Evolutionary conservation across 2,113 vertebrate genomes (phyloP), one percentile per base, ranked within the genome.

Genomic region (Pyxicephalus adspersus): DNA sequence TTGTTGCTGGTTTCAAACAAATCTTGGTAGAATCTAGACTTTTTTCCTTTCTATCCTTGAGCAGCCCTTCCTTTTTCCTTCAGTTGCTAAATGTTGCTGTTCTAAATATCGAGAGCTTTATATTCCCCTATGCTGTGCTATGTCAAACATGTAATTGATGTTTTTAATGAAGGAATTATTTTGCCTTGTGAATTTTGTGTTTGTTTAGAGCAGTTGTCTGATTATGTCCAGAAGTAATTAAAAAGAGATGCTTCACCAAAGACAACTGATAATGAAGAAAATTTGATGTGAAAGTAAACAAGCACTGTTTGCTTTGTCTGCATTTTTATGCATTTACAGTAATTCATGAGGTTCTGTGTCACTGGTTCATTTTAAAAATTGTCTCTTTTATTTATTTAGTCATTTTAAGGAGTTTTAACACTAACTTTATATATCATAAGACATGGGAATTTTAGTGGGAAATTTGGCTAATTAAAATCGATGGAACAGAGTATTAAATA

Each of bases 181-280:
- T 65, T 20, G 60, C 58, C 9, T 63, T 52, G 38, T 23, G 31
- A 50, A 20, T 23, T 51, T 17, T 71, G 50, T 71, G 68, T 17
- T 64, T 29, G 63, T 19, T 52, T 51, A 54, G 34, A 34, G 63
- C 18, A 15, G 26, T 55, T 57, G 68, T 26, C 61, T 54, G 50
- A 31, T 66, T 66, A 34, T 66, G 63, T 66, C 76, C 76, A 55
- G 50, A 55, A 65, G 51, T 65, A 57, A 77, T 77, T 77, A 77
- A 66, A 71, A 77, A 64, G 28, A 25, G 51, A 77, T 66, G 76
- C 76, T 77, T 77, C 63, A 54, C 50, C 61, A 28, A 65, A 65
- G 76, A 65, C 74, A 29, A 22, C 26, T 28, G 11, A 54, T 64
- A 66, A 77, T 77, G 63, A 77, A 22, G 29, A n/a, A 29, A 22